Percentiles rank a stretch among this genome's conserved stretches.
phyloP scores from a whole-genome alignment of 2,797 vertebrate species.

The Steatocranus sp. region DNA sequence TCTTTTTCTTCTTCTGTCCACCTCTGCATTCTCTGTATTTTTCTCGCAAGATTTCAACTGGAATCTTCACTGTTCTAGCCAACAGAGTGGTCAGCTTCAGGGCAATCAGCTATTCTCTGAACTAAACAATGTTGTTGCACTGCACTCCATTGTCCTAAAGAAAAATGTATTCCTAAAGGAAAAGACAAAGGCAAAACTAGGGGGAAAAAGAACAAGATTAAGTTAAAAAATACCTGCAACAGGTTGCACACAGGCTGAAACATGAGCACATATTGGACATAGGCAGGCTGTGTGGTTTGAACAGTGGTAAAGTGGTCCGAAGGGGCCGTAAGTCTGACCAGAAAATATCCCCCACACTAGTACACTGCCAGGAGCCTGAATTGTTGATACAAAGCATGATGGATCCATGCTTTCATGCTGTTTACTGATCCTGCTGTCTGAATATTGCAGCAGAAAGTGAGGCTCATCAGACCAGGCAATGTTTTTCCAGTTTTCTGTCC shows the following conservation, averaged over 20 bases:
- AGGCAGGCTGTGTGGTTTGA: neutral
- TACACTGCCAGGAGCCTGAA: neutral
- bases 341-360: neutral
- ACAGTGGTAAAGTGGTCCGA: fast-evolving
- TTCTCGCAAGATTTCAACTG: neutral
- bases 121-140: neutral
- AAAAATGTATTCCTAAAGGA: neutral
- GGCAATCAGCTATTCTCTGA: neutral
- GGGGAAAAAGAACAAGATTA: fast-evolving
- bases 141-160: neutral
- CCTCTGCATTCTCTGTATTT: neutral
- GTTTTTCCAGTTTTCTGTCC: neutral
- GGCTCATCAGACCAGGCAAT: neutral
- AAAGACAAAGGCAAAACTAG: neutral
- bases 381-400: neutral
- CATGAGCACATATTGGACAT: neutral
- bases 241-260: neutral
- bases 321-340: neutral
- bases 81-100: neutral
- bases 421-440: neutral
- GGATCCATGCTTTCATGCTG: neutral
- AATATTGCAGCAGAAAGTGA: neutral
- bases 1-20: neutral
- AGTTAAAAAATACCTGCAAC: neutral
- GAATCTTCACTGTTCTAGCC: fast-evolving